A percentile compares a stretch with the other conserved stretches of the same genome.
These are phyloP conservation scores for Potamarius usumacintae DNA, from an alignment of 2,113 vertebrate species.

Conservation along the genomic window DNA sequence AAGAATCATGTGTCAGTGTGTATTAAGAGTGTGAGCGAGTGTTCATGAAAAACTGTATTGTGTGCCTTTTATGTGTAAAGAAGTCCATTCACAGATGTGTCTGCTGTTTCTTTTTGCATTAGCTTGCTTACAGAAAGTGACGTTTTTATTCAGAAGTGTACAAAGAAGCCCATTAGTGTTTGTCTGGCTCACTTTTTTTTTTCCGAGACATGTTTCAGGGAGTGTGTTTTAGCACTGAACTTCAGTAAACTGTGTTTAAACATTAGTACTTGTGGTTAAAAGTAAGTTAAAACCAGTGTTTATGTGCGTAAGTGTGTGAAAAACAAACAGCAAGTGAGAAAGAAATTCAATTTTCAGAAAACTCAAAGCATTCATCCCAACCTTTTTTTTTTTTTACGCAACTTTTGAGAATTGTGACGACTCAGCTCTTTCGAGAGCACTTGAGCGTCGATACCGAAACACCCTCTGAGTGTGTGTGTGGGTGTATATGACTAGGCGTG, in stretches of 20 bases:
- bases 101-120: conserved; percentile 13
- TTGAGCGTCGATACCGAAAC: conserved; percentile 26
- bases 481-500: conserved; percentile 24
- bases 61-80: conserved; percentile 8
- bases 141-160: conserved; percentile 24
- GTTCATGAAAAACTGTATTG: conserved; percentile 15
- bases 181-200: conserved; percentile 9
- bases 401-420: neutral
- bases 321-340: neutral
- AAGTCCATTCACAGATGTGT: conserved; percentile 18
- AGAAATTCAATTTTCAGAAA: neutral
- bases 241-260: conserved; percentile 4
- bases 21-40: neutral
- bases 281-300: neutral
- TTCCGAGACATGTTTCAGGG: neutral
- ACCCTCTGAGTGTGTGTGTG: neutral
- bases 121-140: conserved; percentile 30
- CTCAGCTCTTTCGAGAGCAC: neutral
- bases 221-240: conserved; percentile 1
- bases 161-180: conserved; percentile 27
- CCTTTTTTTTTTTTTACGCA: neutral
- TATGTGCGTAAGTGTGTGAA: neutral
- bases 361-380: neutral
- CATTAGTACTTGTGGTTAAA: neutral
- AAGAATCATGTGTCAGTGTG: conserved; percentile 22